Percentiles rank a stretch among this genome's conserved stretches.
These are phyloP conservation scores for Daboia siamensis DNA, from an alignment of 2,113 vertebrate genomes.

Conservation along the genomic window DNA sequence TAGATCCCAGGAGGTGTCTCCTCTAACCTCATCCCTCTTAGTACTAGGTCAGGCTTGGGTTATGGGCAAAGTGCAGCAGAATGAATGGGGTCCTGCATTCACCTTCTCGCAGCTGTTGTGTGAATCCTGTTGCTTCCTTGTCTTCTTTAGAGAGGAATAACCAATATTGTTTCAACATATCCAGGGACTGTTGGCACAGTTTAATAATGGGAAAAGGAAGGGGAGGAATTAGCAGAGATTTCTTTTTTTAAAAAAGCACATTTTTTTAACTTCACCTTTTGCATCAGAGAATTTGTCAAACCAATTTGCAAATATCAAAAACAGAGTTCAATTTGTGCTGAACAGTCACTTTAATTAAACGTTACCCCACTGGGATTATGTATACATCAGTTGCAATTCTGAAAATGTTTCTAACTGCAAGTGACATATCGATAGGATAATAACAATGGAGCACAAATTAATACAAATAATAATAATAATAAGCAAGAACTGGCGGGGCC, in stretches of 20 bases:
- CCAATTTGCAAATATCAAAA: not conserved
- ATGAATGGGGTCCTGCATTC: not conserved
- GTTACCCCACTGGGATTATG: not conserved
- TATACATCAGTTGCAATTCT: not conserved
- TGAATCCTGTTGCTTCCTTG: not conserved
- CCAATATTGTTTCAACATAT: not conserved
- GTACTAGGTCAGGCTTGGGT: not conserved
- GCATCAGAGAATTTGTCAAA: not conserved
- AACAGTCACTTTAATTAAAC: not conserved
- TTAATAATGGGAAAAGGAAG: not conserved
- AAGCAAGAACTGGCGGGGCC: not conserved
- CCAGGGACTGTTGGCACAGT: not conserved
- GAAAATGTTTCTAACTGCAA: not conserved
- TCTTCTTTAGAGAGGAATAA: not conserved
- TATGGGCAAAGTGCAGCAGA: not conserved
- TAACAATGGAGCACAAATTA: not conserved
- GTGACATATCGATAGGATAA: not conserved
- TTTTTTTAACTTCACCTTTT: not conserved
- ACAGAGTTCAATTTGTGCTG: not conserved
- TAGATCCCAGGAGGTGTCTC: slow-evolving; percentile 2
- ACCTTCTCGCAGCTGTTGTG: slow-evolving; percentile 2
- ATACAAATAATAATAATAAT: not conserved
- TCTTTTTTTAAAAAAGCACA: too few relatives aligned
- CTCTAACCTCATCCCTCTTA: slow-evolving; percentile 10
- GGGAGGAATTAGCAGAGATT: not conserved